Conservation (phyloP, 1,140 invertebrate genomes). For the Drosophila sucinea region DNA sequence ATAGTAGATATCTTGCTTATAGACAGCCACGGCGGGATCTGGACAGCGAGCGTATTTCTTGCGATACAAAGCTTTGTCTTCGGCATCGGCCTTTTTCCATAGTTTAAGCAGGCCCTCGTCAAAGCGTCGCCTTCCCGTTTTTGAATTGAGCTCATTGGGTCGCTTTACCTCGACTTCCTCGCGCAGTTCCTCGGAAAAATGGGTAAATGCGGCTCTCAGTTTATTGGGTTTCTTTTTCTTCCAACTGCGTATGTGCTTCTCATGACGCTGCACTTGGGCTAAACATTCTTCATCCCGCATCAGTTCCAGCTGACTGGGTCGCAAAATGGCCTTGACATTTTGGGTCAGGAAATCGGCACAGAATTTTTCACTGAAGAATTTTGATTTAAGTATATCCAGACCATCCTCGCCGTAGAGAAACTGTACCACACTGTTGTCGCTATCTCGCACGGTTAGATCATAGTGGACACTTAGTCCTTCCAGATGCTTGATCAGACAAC, state of each 20-base stretch:
- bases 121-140: slow-evolving; percentile 70
- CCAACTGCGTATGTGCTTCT: slow-evolving; percentile 86
- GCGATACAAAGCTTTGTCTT: slow-evolving; percentile 84
- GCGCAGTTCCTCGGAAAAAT: slow-evolving; percentile 79
- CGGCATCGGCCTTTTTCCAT: slow-evolving; percentile 86
- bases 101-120: slow-evolving; percentile 85
- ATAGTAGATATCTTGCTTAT: slow-evolving; percentile 89
- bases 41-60: slow-evolving; percentile 85
- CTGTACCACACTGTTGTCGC: slow-evolving; percentile 97
- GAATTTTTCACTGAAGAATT: slow-evolving; percentile 92
- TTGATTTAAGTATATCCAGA: slow-evolving; percentile 93
- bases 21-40: slow-evolving; percentile 89
- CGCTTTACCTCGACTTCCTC: slow-evolving; percentile 71
- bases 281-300: slow-evolving; percentile 85
- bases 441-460: slow-evolving; percentile 97
- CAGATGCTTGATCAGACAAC: slow-evolving; percentile 98
- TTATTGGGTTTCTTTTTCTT: slow-evolving; percentile 84
- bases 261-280: slow-evolving; percentile 85
- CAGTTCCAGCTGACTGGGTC: slow-evolving; percentile 53
- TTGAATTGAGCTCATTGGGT: slow-evolving; percentile 69
- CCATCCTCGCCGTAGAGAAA: slow-evolving; percentile 99
- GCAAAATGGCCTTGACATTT: slow-evolving; percentile 88
- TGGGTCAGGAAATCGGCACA: slow-evolving; percentile 90
- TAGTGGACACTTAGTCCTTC: slow-evolving; percentile 96
- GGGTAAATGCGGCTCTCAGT: slow-evolving; percentile 58